phyloP scores from a whole-genome alignment of 92 coral and sea anemone species.

The Zoanthus sansibaricus region DNA sequence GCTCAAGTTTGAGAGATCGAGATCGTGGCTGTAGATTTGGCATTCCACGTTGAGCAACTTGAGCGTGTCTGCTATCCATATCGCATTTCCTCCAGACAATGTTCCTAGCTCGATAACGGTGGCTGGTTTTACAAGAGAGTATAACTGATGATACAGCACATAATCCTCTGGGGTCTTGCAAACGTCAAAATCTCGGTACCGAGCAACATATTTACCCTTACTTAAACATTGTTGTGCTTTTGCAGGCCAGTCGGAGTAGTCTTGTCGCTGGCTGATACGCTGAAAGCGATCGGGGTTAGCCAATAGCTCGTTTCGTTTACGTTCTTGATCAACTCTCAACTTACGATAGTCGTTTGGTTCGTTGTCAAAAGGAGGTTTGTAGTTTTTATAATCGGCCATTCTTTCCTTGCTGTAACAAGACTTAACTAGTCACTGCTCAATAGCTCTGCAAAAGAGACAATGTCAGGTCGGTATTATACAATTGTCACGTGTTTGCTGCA shows the following conservation, averaged over 20 bases:
- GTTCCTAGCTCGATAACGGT: slow-evolving; percentile 11
- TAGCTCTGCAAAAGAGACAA: no score
- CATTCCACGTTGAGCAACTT: slow-evolving; percentile 15
- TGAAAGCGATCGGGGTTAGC: background rate
- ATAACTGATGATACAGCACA: slow-evolving; percentile 49
- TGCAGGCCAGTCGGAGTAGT: no score
- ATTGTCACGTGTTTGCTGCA: no score
- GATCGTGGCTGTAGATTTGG: slow-evolving; percentile 43
- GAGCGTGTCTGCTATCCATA: slow-evolving; percentile 50
- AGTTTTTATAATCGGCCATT: slow-evolving; percentile 16
- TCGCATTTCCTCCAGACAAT: slow-evolving; percentile 31
- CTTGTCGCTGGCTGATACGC: no score
- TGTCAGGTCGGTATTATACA: no score
- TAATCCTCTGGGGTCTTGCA: slow-evolving; percentile 59
- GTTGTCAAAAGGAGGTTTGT: slow-evolving; percentile 38
- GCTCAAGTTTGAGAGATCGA: slow-evolving; percentile 42
- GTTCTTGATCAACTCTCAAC: slow-evolving; percentile 18
- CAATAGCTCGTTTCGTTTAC: background rate
- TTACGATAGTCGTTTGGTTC: slow-evolving; percentile 47
- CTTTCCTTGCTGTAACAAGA: background rate
- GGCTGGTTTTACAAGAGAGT: slow-evolving; percentile 32
- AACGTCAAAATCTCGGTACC: slow-evolving; percentile 51
- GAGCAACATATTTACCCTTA: slow-evolving; percentile 26
- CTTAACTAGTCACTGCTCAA: no score
- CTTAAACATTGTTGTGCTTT: background rate